phyloP scores from a whole-genome alignment of 2,797 vertebrate genomes.

The Myiothlypis coronata region DNA sequence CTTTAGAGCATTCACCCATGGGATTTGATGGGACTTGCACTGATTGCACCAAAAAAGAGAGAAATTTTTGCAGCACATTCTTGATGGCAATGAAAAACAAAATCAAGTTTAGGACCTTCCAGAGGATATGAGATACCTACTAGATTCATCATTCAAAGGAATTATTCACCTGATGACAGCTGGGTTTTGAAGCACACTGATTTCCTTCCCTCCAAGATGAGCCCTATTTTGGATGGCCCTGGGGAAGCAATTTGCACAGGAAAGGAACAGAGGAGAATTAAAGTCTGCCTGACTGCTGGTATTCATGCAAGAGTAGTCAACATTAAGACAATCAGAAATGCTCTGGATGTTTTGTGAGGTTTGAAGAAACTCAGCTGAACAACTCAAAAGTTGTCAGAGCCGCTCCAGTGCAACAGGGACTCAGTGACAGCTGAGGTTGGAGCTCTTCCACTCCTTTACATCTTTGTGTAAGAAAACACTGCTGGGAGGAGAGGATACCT shows the following conservation, averaged over 20 bases:
- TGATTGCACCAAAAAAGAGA: not conserved
- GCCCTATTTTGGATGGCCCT: not conserved
- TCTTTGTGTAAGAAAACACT: not conserved
- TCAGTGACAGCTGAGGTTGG: not conserved
- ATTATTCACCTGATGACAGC: not conserved
- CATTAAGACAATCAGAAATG: not conserved
- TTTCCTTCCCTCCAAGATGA: slow-evolving; percentile 2
- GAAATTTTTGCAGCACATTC: not conserved
- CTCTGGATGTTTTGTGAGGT: not conserved
- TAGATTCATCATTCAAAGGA: not conserved
- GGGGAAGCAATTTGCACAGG: slow-evolving; percentile 29
- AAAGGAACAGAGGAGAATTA: not conserved
- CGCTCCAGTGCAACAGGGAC: not conserved
- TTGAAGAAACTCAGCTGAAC: not conserved
- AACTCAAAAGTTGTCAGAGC: not conserved
- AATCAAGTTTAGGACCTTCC: slow-evolving; percentile 12
- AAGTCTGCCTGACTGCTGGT: not conserved
- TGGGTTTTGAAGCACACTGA: slow-evolving; percentile 1
- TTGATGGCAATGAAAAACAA: not conserved
- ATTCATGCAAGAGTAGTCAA: not conserved
- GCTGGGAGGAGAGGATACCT: not conserved
- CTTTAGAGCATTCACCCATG: not conserved
- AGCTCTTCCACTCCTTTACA: not conserved
- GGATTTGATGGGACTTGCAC: not conserved
- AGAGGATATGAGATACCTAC: not conserved